Evolutionary conservation across 2,888 invertebrate species (phyloP), one percentile per base, ranked within the genome.

Genomic region (Drosophila diplacantha): DNA sequence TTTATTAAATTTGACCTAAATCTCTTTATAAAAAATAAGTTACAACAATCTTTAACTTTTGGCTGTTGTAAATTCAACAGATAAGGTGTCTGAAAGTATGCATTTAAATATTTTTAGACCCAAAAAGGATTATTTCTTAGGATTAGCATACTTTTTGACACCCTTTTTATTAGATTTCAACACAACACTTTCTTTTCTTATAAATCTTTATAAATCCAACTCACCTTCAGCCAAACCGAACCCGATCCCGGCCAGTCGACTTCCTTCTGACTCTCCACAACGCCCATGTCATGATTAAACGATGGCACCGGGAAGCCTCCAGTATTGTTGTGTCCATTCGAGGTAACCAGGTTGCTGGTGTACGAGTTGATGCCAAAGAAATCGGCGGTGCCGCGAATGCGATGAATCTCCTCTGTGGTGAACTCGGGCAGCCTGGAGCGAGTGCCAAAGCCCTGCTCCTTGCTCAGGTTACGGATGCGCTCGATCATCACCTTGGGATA

Each of bases 321-420:
- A 0, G 85, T 83, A 62, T 89, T 89, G 47, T 88, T 88, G 54
- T 87, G 89, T 53, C 87, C 88, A 74, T 89, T 88, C 9, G 85
- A 77, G 0, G 76, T 77, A 0, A 86, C 86, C 75, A 92, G 73
- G 68, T 88, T 89, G 0, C 92, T 90, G 0, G 93, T 92, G 83
- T 95, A 95, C 61, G 93, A 91, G 83, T 95, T 95, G 18, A 95
- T 84, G 0, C 94, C 94, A 51, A 95, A 89, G 86, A 93, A 94
- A 83, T 96, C 95, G 2, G 90, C 89, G 0, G 93, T 91, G 7
- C 91, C 92, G 34, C 86, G 88, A 22, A 94, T 90, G 54, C 89
- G 88, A 11, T 87, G 83, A 9, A 93, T 89, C 88, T 94, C 93
- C 22, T 91, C 89, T 0, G 79, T 38, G 0, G 91, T 92, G 78